phyloP scores from a whole-genome alignment of 2,888 invertebrate genomes.

The Drosophila robusta region DNA sequence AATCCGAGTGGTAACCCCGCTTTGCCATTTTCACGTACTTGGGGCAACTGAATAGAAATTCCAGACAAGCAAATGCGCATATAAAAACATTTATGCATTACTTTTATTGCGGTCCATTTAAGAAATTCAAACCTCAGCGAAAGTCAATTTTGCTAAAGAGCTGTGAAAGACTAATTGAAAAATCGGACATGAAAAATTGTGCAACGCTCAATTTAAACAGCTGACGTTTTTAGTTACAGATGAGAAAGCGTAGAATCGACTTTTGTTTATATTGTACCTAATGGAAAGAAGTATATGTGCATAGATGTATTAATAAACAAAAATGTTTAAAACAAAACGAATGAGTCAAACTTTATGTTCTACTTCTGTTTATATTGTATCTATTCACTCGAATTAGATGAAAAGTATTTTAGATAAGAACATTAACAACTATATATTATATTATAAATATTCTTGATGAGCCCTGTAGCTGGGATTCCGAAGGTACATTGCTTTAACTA shows the following conservation, averaged over 20 bases:
- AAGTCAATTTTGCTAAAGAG: conserved; percentile 17
- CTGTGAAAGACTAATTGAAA: conserved; percentile 1
- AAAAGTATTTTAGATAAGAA: no score
- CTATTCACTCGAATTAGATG: no score
- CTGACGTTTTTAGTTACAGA: not conserved
- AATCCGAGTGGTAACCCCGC: conserved; percentile 36
- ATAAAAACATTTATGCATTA: conserved; percentile 60
- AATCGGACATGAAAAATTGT: not conserved
- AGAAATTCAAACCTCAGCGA: conserved; percentile 25
- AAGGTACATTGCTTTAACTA: no score
- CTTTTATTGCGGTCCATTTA: conserved; percentile 40
- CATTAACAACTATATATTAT: no score
- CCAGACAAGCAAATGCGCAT: conserved; percentile 39
- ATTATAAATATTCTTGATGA: no score
- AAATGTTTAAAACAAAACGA: no score
- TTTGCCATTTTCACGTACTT: conserved; percentile 46
- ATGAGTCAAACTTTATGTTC: no score
- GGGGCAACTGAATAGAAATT: conserved; percentile 40
- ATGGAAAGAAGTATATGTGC: no score
- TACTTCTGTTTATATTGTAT: no score
- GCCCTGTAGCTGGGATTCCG: no score
- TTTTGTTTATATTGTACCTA: no score
- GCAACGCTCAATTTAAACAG: not conserved
- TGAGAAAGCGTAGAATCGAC: not conserved
- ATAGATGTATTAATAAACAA: no score